A percentile compares a stretch with the other conserved stretches of the same genome.
phyloP scores from a whole-genome alignment of 2,113 vertebrate species.

The Emydura subglobosa region DNA sequence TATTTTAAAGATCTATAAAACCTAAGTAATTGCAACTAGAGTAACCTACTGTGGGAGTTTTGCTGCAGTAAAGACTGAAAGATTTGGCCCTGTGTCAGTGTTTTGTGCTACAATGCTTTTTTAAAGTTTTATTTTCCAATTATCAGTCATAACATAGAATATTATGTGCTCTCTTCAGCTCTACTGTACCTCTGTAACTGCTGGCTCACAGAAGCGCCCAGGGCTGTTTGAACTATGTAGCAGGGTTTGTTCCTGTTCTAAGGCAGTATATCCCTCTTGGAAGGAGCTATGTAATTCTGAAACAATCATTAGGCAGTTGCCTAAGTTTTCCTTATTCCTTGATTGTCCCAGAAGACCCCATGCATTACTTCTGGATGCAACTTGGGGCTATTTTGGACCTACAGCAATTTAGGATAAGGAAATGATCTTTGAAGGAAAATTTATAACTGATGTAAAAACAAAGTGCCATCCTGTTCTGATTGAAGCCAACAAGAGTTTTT shows the following conservation, averaged over 20 bases:
- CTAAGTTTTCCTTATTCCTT: background rate
- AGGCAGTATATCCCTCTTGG: background rate
- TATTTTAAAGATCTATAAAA: background rate
- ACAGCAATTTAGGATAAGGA: background rate
- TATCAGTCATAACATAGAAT: background rate
- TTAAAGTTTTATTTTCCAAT: background rate
- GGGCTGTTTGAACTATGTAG: background rate
- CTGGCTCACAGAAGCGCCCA: background rate
- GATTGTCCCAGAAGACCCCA: accelerated
- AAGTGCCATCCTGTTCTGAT: background rate
- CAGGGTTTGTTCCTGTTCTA: background rate
- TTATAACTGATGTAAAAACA: background rate
- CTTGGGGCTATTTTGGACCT: accelerated
- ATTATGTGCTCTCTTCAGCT: constrained; percentile 17
- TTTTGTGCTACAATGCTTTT: background rate
- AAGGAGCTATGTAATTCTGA: background rate
- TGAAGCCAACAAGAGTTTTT: background rate
- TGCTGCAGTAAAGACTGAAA: background rate
- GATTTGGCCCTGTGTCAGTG: background rate
- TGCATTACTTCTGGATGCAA: background rate
- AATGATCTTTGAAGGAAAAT: background rate
- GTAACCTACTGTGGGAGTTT: background rate
- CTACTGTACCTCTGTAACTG: constrained; percentile 34
- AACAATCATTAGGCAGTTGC: background rate
- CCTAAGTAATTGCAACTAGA: background rate